These are phyloP conservation scores for Diadophis punctatus DNA, from an alignment of 2,113 vertebrate genomes.

Conservation along the genomic window DNA sequence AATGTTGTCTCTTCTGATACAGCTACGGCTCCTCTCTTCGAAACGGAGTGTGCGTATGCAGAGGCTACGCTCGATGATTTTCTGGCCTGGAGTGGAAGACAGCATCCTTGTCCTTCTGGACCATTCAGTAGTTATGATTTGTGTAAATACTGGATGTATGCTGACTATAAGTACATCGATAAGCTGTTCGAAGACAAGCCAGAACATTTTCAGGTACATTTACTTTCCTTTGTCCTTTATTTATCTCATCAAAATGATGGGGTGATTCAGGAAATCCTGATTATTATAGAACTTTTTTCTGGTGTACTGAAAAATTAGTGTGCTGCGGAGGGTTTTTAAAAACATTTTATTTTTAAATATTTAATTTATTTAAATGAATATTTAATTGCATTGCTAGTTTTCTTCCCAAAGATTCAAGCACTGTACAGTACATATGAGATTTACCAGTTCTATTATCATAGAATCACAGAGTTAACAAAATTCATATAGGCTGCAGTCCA, in stretches of 20 bases:
- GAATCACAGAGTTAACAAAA: background rate
- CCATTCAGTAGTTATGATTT: constrained; percentile 74
- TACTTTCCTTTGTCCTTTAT: background rate
- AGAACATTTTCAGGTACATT: constrained; percentile 83
- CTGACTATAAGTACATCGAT: constrained; percentile 95
- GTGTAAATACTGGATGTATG: constrained; percentile 89
- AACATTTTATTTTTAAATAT: background rate
- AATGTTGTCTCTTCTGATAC: constrained; percentile 45
- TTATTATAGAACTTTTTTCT: background rate
- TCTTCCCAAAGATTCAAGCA: background rate
- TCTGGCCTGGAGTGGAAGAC: constrained; percentile 74
- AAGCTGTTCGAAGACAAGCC: constrained; percentile 80
- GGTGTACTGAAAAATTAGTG: background rate
- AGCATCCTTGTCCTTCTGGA: constrained; percentile 58
- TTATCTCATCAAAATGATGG: background rate
- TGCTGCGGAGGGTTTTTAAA: background rate
- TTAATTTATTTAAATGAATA: background rate
- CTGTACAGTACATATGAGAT: background rate
- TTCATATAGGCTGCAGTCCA: background rate
- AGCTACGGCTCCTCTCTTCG: constrained; percentile 85
- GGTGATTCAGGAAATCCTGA: background rate
- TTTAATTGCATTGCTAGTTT: background rate
- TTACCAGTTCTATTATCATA: background rate
- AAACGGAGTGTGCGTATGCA: constrained; percentile 83
- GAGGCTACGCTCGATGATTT: constrained; percentile 83